phyloP scores from a whole-genome alignment of 2,888 invertebrate genomes.

The Thecophora atra region DNA sequence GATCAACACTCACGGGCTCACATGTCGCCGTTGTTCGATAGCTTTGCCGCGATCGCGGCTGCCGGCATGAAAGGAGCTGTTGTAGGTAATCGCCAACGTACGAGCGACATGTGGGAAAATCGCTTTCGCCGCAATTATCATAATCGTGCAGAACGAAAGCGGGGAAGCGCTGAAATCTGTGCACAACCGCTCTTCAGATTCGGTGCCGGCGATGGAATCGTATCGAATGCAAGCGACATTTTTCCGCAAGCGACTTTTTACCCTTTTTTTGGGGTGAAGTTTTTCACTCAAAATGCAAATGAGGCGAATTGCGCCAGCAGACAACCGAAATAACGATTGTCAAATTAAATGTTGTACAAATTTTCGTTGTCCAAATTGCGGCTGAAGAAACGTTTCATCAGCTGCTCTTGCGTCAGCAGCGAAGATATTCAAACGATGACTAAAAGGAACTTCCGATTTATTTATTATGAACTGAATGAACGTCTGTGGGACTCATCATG shows the following conservation, averaged over 20 bases:
- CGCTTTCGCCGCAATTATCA: neutral
- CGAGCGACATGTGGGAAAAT: neutral
- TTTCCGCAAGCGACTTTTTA: neutral
- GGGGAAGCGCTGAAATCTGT: neutral
- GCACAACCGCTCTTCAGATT: neutral
- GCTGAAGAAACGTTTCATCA: too few relatives aligned
- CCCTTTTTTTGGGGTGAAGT: neutral
- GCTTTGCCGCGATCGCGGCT: too few relatives aligned
- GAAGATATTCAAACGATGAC: too few relatives aligned
- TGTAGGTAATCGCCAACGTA: neutral
- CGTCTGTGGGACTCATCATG: too few relatives aligned
- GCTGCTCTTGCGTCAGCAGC: too few relatives aligned
- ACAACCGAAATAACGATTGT: too few relatives aligned
- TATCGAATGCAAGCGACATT: neutral
- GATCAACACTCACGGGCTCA: too few relatives aligned
- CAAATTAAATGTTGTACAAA: slow-evolving; percentile 5
- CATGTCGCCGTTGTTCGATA: too few relatives aligned
- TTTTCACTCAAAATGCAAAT: slow-evolving; percentile 5
- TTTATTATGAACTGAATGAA: too few relatives aligned
- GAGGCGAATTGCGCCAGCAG: neutral
- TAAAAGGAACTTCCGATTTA: too few relatives aligned
- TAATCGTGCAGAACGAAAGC: neutral
- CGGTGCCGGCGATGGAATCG: too few relatives aligned
- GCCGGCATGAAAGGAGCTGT: too few relatives aligned
- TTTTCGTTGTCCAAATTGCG: neutral